Percentiles rank a stretch among this genome's conserved stretches.
These are phyloP conservation scores for Oreohelix idahoensis DNA, from an alignment of 1,140 invertebrate species.

Conservation along the genomic window DNA sequence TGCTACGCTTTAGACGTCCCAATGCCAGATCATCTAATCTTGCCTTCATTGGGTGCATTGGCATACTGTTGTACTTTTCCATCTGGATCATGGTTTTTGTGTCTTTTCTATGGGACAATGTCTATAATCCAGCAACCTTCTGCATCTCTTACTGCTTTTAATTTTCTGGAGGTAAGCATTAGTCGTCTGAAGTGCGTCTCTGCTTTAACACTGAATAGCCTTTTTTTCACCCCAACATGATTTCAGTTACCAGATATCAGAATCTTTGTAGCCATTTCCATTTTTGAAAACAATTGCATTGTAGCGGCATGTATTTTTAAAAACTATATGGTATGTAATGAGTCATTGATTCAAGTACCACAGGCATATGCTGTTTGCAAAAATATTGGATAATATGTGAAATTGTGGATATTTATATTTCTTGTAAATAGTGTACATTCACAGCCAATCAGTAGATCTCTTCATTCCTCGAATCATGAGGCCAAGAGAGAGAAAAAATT, in stretches of 20 bases:
- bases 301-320: background rate
- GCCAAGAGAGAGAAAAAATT: background rate
- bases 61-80: no score
- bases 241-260: background rate
- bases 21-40: no score
- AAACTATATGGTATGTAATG: background rate
- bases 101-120: no score
- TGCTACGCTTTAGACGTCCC: no score
- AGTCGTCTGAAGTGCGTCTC: no score
- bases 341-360: background rate
- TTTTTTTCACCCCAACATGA: no score
- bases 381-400: background rate
- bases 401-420: constrained; percentile 5
- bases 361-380: background rate
- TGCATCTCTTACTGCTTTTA: no score
- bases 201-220: no score
- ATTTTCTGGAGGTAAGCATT: no score
- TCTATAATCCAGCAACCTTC: no score
- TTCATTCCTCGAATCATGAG: constrained; percentile 23
- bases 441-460: background rate
- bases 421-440: constrained; percentile 9
- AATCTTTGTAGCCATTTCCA: background rate
- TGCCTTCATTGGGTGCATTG: no score
- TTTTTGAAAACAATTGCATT: background rate
- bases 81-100: no score